Evolutionary conservation across 2,113 vertebrate species (phyloP).

Genomic region (Amia ocellicauda): DNA sequence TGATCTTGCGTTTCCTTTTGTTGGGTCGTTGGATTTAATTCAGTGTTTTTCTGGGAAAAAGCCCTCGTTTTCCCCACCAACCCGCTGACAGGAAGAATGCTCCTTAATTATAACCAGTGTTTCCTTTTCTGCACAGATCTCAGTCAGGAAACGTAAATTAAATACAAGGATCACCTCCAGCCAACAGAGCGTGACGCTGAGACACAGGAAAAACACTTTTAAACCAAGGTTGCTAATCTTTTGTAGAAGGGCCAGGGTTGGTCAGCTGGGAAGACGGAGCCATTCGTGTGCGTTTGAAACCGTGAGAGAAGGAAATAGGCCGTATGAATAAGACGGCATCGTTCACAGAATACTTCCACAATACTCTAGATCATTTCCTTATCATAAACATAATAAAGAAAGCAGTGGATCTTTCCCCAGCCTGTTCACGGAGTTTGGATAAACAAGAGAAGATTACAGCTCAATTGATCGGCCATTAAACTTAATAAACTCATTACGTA

Average conservation of each 20-base stretch:
- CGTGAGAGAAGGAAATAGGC: too few species aligned
- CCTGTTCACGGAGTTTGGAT: constrained; percentile 15
- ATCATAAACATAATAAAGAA: too few species aligned
- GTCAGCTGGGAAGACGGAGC: constrained; percentile 14
- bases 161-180: constrained; percentile 32
- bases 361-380: too few species aligned
- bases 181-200: constrained; percentile 22
- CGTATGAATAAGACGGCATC: too few species aligned
- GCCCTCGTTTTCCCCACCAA: constrained; percentile 14
- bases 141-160: constrained; percentile 31
- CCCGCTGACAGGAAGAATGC: constrained; percentile 24
- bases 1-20: too few species aligned
- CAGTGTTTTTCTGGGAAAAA: constrained; percentile 26
- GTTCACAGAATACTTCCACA: too few species aligned
- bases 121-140: constrained; percentile 30
- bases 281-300: too few species aligned
- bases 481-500: constrained; percentile 35
- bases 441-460: constrained; percentile 16
- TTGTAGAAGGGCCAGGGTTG: background rate
- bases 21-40: too few species aligned
- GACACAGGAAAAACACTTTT: constrained; percentile 14
- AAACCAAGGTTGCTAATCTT: background rate
- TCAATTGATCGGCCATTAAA: constrained; percentile 36
- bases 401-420: background rate
- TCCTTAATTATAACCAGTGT: constrained; percentile 28